These are phyloP conservation scores for Pterois miles DNA, from an alignment of 2,797 vertebrate species.

Conservation along the genomic window DNA sequence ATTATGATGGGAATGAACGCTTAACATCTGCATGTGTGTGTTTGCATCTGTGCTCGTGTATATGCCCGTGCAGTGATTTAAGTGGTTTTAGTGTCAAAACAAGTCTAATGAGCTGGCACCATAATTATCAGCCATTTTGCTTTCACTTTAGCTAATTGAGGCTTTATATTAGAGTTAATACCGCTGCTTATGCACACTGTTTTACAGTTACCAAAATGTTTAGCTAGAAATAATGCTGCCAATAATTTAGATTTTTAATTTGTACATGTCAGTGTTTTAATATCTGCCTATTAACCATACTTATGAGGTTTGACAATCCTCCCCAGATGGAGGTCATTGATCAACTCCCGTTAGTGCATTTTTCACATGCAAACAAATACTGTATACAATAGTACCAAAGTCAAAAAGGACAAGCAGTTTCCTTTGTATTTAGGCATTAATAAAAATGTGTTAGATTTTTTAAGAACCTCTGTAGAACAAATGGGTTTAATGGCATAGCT, in stretches of 20 bases:
- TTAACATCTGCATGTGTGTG: constrained; percentile 73
- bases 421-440: not conserved
- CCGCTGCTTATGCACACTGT: constrained; percentile 44
- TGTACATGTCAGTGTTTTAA: constrained; percentile 73
- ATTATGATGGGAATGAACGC: constrained; percentile 72
- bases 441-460: not conserved
- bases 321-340: constrained; percentile 73
- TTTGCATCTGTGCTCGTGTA: constrained; percentile 64
- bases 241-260: constrained; percentile 76
- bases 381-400: constrained; percentile 49
- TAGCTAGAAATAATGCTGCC: constrained; percentile 56
- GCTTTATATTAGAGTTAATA: constrained; percentile 75
- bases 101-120: constrained; percentile 78
- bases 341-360: constrained; percentile 44
- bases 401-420: constrained; percentile 47
- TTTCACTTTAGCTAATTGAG: constrained; percentile 77
- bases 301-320: constrained; percentile 69
- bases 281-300: constrained; percentile 73
- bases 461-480: not conserved
- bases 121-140: constrained; percentile 82
- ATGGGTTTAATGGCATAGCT: not conserved
- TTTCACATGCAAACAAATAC: constrained; percentile 30
- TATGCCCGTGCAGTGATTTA: constrained; percentile 67
- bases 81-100: constrained; percentile 77
- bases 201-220: constrained; percentile 71